Evolutionary conservation across 2,113 vertebrate species (phyloP).

Genomic region (Eolophus roseicapilla): DNA sequence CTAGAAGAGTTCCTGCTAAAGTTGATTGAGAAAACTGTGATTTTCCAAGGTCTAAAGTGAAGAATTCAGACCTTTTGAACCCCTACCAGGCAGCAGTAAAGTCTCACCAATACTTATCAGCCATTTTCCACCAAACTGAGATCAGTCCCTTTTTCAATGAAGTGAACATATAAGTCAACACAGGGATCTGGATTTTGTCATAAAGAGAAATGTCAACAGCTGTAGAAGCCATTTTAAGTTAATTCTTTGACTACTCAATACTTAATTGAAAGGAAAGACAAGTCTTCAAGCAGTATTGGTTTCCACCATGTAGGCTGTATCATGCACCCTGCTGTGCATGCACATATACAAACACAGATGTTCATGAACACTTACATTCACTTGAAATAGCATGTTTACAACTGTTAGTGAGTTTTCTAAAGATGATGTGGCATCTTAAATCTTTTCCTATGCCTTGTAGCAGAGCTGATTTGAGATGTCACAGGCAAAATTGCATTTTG

Average conservation of each 20-base stretch:
- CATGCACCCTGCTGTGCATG: neutral
- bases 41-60: neutral
- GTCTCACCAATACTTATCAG: neutral
- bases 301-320: neutral
- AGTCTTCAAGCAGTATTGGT: neutral
- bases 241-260: neutral
- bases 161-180: neutral
- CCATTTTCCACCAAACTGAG: neutral
- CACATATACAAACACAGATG: slow-evolving; percentile 35
- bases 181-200: neutral
- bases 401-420: slow-evolving; percentile 1
- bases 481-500: neutral
- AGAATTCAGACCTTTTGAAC: neutral
- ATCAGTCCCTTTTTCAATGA: neutral
- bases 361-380: slow-evolving; percentile 7
- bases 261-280: slow-evolving; percentile 14
- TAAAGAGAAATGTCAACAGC: neutral
- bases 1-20: neutral
- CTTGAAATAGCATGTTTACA: neutral
- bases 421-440: slow-evolving; percentile 12
- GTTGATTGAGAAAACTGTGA: neutral
- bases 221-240: neutral
- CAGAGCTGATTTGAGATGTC: neutral
- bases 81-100: neutral
- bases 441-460: neutral